phyloP scores from a whole-genome alignment of 2,113 vertebrate species.

The Dasyurus viverrinus region DNA sequence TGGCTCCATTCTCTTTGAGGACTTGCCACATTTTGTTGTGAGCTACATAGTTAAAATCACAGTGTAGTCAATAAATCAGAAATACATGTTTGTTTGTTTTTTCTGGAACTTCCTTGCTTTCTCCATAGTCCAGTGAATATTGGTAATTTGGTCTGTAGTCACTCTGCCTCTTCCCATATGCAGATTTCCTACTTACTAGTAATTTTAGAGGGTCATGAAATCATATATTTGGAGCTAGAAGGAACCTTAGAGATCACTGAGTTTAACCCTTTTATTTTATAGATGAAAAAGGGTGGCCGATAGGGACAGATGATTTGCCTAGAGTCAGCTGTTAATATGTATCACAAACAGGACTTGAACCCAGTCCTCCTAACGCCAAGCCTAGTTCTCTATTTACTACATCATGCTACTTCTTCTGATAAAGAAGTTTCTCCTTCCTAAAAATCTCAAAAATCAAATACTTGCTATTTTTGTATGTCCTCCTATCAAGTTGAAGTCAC shows the following conservation, averaged over 20 bases:
- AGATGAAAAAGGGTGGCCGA: neutral
- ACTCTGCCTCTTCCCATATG: neutral
- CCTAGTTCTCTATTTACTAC: neutral
- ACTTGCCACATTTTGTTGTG: no score
- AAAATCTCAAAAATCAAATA: neutral
- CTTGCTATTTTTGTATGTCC: neutral
- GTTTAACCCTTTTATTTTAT: neutral
- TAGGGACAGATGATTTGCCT: neutral
- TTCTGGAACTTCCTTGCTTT: no score
- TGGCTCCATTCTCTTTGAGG: no score
- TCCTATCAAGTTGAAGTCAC: neutral
- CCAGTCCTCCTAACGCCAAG: neutral
- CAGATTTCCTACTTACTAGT: neutral
- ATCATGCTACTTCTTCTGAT: neutral
- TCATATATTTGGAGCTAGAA: neutral
- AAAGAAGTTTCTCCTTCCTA: neutral
- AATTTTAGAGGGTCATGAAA: neutral
- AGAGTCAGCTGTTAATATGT: neutral
- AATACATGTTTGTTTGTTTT: no score
- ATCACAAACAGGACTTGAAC: neutral
- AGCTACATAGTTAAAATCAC: no score
- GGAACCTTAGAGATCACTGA: neutral
- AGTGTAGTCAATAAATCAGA: no score
- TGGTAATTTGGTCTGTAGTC: no score
- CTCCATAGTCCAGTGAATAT: no score